Percentiles rank a stretch among this genome's conserved stretches.
These are phyloP conservation scores for Allophyes oxyacanthae DNA, from an alignment of 2,888 invertebrate genomes.

Conservation along the genomic window DNA sequence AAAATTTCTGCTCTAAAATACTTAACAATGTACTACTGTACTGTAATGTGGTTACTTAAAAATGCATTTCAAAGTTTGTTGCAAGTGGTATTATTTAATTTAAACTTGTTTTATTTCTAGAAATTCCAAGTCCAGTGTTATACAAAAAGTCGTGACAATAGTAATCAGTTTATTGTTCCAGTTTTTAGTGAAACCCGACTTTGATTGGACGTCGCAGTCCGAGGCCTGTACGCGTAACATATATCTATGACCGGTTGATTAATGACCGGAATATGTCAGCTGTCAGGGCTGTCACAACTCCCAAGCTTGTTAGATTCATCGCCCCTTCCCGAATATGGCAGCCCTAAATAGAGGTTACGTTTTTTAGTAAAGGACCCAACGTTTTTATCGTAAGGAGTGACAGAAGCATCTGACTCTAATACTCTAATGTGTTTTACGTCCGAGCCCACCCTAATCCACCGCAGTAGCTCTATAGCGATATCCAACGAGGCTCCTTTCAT, in stretches of 20 bases:
- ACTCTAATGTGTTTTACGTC: constrained; percentile 69
- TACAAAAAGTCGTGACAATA: constrained; percentile 26
- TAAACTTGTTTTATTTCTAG: constrained; percentile 17
- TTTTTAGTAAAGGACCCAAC: constrained; percentile 77
- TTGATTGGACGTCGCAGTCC: constrained; percentile 64
- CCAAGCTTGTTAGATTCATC: constrained; percentile 85
- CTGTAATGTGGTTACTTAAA: no score
- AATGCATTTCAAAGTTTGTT: neutral
- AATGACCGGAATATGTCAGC: constrained; percentile 87
- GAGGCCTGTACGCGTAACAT: constrained; percentile 71
- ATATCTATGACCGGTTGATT: constrained; percentile 82
- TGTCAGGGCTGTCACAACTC: constrained; percentile 87
- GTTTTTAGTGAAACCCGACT: constrained; percentile 55
- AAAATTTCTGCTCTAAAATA: constrained; percentile 13
- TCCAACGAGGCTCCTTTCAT: constrained; percentile 49
- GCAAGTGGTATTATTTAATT: no score
- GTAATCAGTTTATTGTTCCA: constrained; percentile 51
- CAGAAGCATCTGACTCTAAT: constrained; percentile 73
- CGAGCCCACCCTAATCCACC: constrained; percentile 47
- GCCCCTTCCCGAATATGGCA: constrained; percentile 75
- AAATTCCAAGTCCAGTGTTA: neutral
- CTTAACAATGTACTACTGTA: no score
- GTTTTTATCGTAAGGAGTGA: constrained; percentile 75
- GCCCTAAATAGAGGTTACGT: constrained; percentile 80
- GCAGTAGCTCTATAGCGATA: constrained; percentile 32